These are phyloP conservation scores for Drusus annulatus DNA, from an alignment of 1,140 invertebrate species.

Conservation along the genomic window DNA sequence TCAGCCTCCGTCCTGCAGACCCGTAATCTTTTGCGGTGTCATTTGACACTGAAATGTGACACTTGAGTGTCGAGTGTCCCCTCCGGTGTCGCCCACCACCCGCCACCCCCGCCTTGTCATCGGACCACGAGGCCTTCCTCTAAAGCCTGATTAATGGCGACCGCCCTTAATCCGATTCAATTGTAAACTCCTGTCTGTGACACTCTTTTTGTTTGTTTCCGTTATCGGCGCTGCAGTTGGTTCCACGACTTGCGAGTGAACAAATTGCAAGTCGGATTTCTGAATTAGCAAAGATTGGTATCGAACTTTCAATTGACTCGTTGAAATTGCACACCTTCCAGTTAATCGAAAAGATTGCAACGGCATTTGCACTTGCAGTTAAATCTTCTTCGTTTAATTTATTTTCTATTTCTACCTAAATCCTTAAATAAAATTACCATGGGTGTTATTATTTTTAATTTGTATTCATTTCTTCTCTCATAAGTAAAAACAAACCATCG, in stretches of 20 bases:
- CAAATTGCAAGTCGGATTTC: too few relatives aligned
- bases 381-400: too few relatives aligned
- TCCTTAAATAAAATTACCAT: too few relatives aligned
- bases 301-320: background rate
- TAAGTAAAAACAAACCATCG: too few relatives aligned
- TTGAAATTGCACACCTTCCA: background rate
- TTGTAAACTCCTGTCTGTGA: slow-evolving; percentile 24
- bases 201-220: slow-evolving; percentile 13
- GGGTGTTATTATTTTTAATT: too few relatives aligned
- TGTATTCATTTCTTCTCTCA: too few relatives aligned
- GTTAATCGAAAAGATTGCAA: background rate
- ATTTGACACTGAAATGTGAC: slow-evolving; percentile 38
- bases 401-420: too few relatives aligned
- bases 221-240: slow-evolving; percentile 19
- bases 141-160: slow-evolving; percentile 38
- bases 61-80: slow-evolving; percentile 22
- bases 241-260: background rate
- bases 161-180: slow-evolving; percentile 33
- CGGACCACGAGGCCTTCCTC: slow-evolving; percentile 1
- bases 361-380: background rate
- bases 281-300: too few relatives aligned
- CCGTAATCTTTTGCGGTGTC: slow-evolving; percentile 40
- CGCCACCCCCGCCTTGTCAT: slow-evolving; percentile 13
- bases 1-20: slow-evolving; percentile 28
- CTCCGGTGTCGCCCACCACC: background rate